phyloP scores from a whole-genome alignment of 2,797 vertebrate genomes.

The Aphelocoma californica region DNA sequence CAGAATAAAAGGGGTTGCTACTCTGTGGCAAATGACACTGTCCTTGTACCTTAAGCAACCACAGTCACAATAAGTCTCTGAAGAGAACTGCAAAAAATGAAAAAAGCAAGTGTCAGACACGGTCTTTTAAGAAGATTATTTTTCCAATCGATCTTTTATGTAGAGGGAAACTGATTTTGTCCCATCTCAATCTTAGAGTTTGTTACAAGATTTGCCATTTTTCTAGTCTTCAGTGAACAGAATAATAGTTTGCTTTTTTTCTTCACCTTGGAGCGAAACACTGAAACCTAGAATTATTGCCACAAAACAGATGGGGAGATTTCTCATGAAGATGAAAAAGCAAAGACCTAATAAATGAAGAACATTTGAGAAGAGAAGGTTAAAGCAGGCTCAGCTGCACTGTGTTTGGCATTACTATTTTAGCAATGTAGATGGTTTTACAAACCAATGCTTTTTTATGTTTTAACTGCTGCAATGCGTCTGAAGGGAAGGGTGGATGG shows the following conservation, averaged over 20 bases:
- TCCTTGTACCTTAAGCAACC: not conserved
- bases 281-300: constrained; percentile 27
- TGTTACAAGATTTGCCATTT: constrained; percentile 19
- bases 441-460: not conserved
- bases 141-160: not conserved
- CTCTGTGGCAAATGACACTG: not conserved
- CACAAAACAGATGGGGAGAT: constrained; percentile 26
- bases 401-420: not conserved
- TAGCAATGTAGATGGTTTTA: not conserved
- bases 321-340: constrained; percentile 37
- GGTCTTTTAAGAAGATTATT: constrained; percentile 16
- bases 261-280: constrained; percentile 42
- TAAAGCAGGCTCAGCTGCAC: not conserved
- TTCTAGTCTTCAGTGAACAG: constrained; percentile 28
- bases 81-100: constrained; percentile 6
- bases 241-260: constrained; percentile 22
- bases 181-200: not conserved
- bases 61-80: not conserved
- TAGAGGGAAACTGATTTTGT: not conserved
- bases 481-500: not conserved
- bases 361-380: constrained; percentile 16
- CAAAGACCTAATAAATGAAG: constrained; percentile 15
- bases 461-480: not conserved
- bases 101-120: not conserved
- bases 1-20: not conserved